Percentiles rank a stretch among this genome's conserved stretches.
Evolutionary conservation across 2,113 vertebrate genomes (phyloP).

Genomic region (Anguilla japonica): DNA sequence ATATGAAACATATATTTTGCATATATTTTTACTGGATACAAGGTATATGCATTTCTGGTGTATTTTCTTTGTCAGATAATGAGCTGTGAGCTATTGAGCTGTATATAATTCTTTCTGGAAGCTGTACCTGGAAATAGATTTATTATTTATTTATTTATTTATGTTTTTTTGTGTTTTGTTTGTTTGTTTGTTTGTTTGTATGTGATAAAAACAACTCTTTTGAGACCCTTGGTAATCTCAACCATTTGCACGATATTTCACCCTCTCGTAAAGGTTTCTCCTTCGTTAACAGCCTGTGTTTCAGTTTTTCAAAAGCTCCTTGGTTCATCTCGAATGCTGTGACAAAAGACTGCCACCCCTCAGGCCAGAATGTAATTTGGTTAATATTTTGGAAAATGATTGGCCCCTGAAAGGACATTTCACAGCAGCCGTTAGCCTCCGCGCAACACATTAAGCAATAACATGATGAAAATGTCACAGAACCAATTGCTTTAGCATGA

Average conservation of each 20-base stretch:
- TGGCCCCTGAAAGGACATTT: not conserved
- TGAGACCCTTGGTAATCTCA: not conserved
- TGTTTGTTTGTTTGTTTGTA: no score
- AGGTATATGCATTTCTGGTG: no score
- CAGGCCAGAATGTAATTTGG: not conserved
- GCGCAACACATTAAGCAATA: not conserved
- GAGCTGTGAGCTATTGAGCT: no score
- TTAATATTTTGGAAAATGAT: not conserved
- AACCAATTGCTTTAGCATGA: no score
- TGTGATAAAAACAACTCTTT: not conserved
- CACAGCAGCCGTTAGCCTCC: not conserved
- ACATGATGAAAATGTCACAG: not conserved
- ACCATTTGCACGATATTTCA: not conserved
- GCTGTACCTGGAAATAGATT: no score
- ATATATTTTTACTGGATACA: no score
- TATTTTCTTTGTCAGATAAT: no score
- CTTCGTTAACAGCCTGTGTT: no score
- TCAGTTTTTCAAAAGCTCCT: not conserved
- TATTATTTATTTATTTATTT: no score
- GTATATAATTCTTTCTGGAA: no score
- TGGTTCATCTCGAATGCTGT: not conserved
- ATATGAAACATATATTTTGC: no score
- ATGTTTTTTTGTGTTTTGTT: no score
- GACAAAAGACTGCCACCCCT: not conserved
- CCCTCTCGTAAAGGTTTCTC: not conserved